Conservation (phyloP, 2,113 vertebrate species). For the Notiomystis cincta region DNA sequence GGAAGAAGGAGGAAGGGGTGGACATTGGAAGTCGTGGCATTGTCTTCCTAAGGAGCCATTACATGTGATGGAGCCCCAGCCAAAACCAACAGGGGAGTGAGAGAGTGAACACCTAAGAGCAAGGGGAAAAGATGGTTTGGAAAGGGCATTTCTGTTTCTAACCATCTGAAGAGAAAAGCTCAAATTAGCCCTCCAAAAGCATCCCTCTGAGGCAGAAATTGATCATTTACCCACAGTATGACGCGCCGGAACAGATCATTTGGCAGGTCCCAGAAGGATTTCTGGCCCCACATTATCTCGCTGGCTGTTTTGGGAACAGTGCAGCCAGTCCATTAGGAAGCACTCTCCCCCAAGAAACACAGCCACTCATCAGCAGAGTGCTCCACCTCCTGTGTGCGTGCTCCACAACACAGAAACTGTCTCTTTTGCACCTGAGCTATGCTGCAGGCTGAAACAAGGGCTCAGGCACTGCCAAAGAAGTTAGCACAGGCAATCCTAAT, state of each 20-base stretch:
- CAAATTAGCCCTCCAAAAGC: background rate
- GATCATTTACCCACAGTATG: background rate
- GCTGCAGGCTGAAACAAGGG: background rate
- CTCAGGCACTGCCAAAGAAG: background rate
- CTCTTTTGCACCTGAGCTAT: too few species aligned
- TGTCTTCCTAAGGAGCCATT: background rate
- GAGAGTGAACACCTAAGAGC: background rate
- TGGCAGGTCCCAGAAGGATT: background rate
- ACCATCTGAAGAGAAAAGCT: background rate
- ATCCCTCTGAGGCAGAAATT: background rate
- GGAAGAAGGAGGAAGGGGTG: background rate
- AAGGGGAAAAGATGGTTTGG: background rate
- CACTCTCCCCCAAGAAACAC: background rate
- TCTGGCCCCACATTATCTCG: rapidly evolving
- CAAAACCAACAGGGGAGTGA: background rate
- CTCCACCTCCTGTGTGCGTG: background rate
- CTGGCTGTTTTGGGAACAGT: background rate
- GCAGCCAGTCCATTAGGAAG: background rate
- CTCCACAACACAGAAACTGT: too few species aligned
- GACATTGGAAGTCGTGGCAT: rapidly evolving
- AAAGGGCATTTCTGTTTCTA: background rate
- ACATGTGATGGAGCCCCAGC: background rate
- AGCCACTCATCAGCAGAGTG: rapidly evolving
- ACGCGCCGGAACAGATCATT: background rate
- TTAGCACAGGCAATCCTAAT: background rate